Evolutionary conservation across 2,797 vertebrate species (phyloP).

Genomic region (Poeciliopsis paucimaculata): DNA sequence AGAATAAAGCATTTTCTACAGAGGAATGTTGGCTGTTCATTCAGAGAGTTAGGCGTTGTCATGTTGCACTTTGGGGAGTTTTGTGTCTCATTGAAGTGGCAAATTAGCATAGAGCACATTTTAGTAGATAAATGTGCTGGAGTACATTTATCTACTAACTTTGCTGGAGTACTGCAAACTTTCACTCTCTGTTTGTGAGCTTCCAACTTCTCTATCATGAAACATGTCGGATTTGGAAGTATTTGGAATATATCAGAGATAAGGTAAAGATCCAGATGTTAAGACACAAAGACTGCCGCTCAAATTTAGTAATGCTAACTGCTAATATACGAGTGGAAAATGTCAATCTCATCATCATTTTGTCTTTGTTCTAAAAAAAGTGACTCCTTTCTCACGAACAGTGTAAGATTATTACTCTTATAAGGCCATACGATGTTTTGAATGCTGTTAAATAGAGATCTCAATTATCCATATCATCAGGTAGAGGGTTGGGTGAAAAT

Average conservation of each 20-base stretch:
- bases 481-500: background rate
- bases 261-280: background rate
- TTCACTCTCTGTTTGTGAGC: background rate
- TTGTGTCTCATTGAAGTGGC: background rate
- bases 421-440: background rate
- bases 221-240: background rate
- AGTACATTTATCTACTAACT: too few species aligned
- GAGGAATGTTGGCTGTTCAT: background rate
- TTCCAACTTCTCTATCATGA: background rate
- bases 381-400: background rate
- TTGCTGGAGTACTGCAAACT: background rate
- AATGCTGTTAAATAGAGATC: background rate
- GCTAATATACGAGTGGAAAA: background rate
- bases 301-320: background rate
- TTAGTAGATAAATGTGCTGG: background rate
- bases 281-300: background rate
- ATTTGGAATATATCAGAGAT: background rate
- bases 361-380: background rate
- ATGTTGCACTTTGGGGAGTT: background rate
- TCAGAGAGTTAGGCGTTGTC: background rate
- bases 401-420: background rate
- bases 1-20: background rate
- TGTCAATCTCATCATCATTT: background rate
- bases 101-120: background rate
- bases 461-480: background rate